Base-by-base conservation (phyloP, 2,888 invertebrate genomes). In the Daptonema setosum region DNA sequence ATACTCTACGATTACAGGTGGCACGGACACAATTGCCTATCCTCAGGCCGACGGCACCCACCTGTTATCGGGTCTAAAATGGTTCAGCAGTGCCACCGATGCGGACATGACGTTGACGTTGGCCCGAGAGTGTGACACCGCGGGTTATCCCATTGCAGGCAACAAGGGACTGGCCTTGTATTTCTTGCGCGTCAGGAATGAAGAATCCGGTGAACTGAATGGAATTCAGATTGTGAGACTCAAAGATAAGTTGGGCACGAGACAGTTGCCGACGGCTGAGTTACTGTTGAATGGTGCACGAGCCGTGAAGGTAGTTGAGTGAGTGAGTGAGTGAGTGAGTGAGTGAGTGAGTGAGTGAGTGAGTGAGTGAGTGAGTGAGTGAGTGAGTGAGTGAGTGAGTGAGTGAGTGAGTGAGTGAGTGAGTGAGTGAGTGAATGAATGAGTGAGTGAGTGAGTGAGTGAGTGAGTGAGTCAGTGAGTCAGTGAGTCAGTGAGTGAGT, bases 71-170 rank as follows among this genome's bases (percentile, higher is more conserved):
- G 78, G 78, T 17, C 78, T 76, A 69, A 78, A 78, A 65, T 78
- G 77, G 77, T 78, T 78, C 67, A 75, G 76, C 43, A 78, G 77
- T 1, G 78, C 78, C 20, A 75, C 77, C 14, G 78, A 78, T 66
- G 72, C 77, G 2, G 75, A 78, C 63, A 75, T 78, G 66, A 68
- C 76, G 1, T 68, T 78, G 56, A 77, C 77, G 1, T 65, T 78
- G 58, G 78, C 77, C 1, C 66, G 77, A 53, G 67, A 74, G n/a
- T 68, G 71, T 1, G 72, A 73, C 60, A 60, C n/a, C n/a, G n/a
- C n/a, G n/a, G n/a, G n/a, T n/a, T n/a, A n/a, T n/a, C n/a, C n/a
- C n/a, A n/a, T n/a, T n/a, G n/a, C n/a, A n/a, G n/a, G n/a, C n/a
- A n/a, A n/a, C n/a, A n/a, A n/a, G n/a, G 77, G 76, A 1, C 64